These are phyloP conservation scores for Trematocara macrostoma DNA, from an alignment of 2,113 vertebrate genomes.

Conservation along the genomic window DNA sequence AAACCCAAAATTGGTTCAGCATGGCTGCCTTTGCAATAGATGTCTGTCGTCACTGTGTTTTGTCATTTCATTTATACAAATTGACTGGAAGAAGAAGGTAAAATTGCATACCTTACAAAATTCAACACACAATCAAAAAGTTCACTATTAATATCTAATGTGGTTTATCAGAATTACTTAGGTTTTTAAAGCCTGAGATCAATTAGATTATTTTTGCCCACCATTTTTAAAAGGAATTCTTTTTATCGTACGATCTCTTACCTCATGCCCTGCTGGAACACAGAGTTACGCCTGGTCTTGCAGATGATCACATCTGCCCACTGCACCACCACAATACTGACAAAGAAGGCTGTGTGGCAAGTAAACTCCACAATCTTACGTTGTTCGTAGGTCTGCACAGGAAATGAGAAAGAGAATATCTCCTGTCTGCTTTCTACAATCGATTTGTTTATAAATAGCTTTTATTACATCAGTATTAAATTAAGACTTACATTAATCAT, in stretches of 20 bases:
- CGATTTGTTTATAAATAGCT: neutral
- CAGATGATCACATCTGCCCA: slow-evolving; percentile 90
- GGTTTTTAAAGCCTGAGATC: neutral
- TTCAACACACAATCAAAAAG: neutral
- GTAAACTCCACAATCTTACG: slow-evolving; percentile 90
- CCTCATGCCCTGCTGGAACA: slow-evolving; percentile 95
- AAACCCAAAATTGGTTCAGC: neutral
- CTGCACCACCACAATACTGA: slow-evolving; percentile 89
- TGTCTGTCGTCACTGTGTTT: neutral
- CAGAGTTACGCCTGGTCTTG: slow-evolving; percentile 87
- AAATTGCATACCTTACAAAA: accelerated
- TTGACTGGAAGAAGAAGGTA: neutral
- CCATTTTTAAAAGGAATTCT: neutral
- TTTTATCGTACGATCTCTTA: slow-evolving; percentile 1
- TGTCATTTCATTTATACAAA: neutral
- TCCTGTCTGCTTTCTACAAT: neutral
- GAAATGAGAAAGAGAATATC: neutral
- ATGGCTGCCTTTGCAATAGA: neutral
- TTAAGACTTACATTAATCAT: neutral
- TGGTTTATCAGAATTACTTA: neutral
- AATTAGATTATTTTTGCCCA: neutral
- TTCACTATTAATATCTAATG: accelerated
- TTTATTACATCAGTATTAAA: neutral
- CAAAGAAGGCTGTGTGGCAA: slow-evolving; percentile 87
- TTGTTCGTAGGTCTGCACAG: slow-evolving; percentile 82